A percentile compares a stretch with the other conserved stretches of the same genome.
Evolutionary conservation across 2,113 vertebrate species (phyloP).

Genomic region (Microcebus murinus): DNA sequence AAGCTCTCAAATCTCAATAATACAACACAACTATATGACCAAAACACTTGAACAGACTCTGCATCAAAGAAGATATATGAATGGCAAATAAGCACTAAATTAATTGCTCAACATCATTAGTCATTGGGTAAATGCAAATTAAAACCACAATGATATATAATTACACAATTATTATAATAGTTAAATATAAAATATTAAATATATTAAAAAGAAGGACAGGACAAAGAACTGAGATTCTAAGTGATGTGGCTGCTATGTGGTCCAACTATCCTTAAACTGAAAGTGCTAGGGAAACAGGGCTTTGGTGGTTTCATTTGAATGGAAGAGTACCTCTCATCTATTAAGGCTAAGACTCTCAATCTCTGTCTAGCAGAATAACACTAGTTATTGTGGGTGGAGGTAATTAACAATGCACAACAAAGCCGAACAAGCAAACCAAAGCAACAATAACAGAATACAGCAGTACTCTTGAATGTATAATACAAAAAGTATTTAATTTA

Average conservation of each 20-base stretch:
- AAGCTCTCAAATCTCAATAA: background rate
- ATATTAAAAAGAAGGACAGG: background rate
- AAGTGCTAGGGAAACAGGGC: background rate
- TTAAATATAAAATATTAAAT: background rate
- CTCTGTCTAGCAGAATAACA: background rate
- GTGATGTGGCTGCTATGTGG: background rate
- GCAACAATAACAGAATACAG: background rate
- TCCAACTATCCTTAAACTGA: background rate
- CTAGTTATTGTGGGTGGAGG: too few relatives aligned
- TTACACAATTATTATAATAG: background rate
- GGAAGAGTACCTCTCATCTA: background rate
- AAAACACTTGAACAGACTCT: too few relatives aligned
- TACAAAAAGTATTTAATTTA: too few relatives aligned
- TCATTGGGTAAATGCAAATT: background rate
- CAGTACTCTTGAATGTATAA: background rate
- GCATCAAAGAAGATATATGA: background rate
- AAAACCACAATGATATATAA: background rate
- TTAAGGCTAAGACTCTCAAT: background rate
- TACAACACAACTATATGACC: background rate
- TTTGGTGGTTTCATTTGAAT: background rate
- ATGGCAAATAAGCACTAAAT: background rate
- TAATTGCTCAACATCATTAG: background rate
- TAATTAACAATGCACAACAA: background rate
- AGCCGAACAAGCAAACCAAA: background rate
- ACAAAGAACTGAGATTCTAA: background rate